Evolutionary conservation across 92 coral and sea anemone genomes (phyloP).

Genomic region (Porites evermanni): DNA sequence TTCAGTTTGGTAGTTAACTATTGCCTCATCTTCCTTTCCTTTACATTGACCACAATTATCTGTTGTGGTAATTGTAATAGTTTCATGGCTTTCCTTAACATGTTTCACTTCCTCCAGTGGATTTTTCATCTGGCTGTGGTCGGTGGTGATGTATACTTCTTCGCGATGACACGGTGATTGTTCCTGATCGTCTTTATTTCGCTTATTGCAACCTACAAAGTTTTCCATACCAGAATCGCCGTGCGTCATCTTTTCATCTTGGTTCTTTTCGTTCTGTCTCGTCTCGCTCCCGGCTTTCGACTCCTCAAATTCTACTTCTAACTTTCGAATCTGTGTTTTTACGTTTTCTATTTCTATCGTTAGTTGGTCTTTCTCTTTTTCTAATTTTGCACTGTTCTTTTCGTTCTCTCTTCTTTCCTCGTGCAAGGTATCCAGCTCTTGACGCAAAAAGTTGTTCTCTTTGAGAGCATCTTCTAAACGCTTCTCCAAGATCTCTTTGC

Average conservation of each 20-base stretch:
- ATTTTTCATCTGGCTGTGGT: constrained; percentile 17
- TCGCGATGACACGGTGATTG: constrained; percentile 6
- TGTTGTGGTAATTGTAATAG: neutral
- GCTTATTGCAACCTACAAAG: neutral
- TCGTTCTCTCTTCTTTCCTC: constrained; percentile 55
- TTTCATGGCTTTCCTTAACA: constrained; percentile 22
- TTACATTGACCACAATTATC: neutral
- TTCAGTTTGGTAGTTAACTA: neutral
- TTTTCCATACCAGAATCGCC: neutral
- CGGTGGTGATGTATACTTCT: constrained; percentile 1
- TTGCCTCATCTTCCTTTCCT: constrained; percentile 18
- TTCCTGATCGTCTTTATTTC: neutral
- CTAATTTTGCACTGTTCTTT: constrained; percentile 42
- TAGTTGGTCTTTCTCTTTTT: constrained; percentile 40
- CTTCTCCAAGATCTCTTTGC: constrained; percentile 83
- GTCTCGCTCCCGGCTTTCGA: neutral
- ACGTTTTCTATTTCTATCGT: constrained; percentile 17
- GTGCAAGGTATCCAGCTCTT: constrained; percentile 51
- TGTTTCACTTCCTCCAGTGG: neutral
- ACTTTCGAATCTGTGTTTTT: constrained; percentile 5
- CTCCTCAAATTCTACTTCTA: constrained; percentile 21
- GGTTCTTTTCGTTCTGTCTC: neutral
- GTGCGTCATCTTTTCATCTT: neutral
- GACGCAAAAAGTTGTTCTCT: constrained; percentile 68
- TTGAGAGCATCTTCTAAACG: constrained; percentile 78